Conservation (phyloP, 2,888 invertebrate genomes). For the Acleris holmiana region DNA sequence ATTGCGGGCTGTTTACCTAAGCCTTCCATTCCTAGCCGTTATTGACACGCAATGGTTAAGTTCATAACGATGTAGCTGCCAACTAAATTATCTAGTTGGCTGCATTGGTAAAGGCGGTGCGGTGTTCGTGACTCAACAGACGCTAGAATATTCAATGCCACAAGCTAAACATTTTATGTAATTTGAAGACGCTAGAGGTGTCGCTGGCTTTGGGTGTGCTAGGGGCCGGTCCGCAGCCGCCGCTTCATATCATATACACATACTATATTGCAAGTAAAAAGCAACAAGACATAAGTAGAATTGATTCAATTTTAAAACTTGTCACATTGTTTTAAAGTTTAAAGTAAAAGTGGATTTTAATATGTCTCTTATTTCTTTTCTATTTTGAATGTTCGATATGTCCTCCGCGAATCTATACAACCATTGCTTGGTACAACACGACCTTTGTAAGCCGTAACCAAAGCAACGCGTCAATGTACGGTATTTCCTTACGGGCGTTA, state of each 20-base stretch:
- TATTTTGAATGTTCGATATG: not conserved
- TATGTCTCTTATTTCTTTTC: too few species aligned
- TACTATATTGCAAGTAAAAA: constrained; percentile 4
- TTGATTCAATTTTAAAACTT: too few species aligned
- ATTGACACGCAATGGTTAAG: constrained; percentile 53
- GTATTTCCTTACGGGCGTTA: not conserved
- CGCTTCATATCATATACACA: constrained; percentile 42
- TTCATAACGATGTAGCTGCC: constrained; percentile 36
- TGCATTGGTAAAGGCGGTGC: constrained; percentile 59
- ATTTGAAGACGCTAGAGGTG: too few species aligned
- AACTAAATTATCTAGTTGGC: constrained; percentile 53
- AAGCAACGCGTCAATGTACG: constrained; percentile 15
- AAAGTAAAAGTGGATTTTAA: too few species aligned
- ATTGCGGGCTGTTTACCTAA: constrained; percentile 17
- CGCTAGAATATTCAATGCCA: constrained; percentile 41
- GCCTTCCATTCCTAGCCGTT: constrained; percentile 6
- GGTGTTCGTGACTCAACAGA: constrained; percentile 69
- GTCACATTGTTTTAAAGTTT: too few species aligned
- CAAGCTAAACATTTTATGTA: too few species aligned
- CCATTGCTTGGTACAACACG: constrained; percentile 26
- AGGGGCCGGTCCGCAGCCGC: constrained; percentile 62
- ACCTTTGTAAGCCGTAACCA: constrained; percentile 2
- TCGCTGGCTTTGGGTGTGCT: too few species aligned
- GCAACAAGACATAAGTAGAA: too few species aligned
- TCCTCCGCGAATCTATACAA: constrained; percentile 31